phyloP scores from a whole-genome alignment of 2,888 invertebrate genomes.

The Polylopha cassiicola region DNA sequence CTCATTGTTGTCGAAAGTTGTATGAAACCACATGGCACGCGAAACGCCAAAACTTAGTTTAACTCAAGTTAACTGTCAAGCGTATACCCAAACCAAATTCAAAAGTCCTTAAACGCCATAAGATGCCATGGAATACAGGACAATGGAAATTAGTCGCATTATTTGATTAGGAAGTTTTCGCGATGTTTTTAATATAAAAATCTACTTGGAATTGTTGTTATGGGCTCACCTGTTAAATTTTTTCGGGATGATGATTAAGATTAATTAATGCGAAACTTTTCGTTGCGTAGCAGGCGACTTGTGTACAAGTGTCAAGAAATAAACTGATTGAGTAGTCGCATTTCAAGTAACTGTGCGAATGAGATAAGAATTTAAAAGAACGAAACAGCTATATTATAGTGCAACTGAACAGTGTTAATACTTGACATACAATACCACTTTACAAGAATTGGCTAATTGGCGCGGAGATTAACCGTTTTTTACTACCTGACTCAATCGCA shows the following conservation, averaged over 20 bases:
- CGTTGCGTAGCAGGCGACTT: constrained; percentile 21
- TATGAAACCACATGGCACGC: constrained; percentile 14
- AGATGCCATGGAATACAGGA: background rate
- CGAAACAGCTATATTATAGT: constrained; percentile 33
- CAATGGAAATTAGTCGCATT: constrained; percentile 12
- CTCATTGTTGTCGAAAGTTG: constrained; percentile 13
- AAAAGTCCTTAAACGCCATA: background rate
- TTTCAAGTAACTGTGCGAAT: constrained; percentile 51
- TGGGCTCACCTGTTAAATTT: constrained; percentile 10
- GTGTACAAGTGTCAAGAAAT: constrained; percentile 25
- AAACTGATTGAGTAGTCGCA: constrained; percentile 32
- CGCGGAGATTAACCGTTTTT: no score
- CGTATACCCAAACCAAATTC: constrained; percentile 5
- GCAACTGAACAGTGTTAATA: constrained; percentile 33
- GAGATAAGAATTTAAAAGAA: constrained; percentile 34
- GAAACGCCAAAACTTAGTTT: constrained; percentile 1
- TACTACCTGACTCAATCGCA: no score
- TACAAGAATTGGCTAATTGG: no score
- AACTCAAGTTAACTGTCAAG: constrained; percentile 14
- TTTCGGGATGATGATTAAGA: constrained; percentile 1
- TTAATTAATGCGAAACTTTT: constrained; percentile 7
- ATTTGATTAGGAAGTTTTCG: constrained; percentile 6
- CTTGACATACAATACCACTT: constrained; percentile 22
- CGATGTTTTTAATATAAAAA: constrained; percentile 5
- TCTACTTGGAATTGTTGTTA: background rate